These are phyloP conservation scores for Acanthurus lineatus DNA, from an alignment of 2,797 vertebrate species.

Conservation along the genomic window DNA sequence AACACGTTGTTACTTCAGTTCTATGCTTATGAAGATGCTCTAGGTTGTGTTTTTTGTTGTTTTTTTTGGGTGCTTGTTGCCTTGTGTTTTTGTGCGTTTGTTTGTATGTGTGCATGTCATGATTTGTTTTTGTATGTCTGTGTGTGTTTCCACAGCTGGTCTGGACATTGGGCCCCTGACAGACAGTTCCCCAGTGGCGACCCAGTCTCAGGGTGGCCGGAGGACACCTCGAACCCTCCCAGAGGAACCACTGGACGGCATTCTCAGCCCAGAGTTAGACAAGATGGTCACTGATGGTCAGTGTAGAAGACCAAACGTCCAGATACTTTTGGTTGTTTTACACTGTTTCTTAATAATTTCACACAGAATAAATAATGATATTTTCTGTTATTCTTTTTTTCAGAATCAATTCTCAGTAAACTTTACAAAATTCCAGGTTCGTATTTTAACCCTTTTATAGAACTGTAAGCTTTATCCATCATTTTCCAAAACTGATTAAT, in stretches of 20 bases:
- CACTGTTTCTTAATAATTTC: not conserved
- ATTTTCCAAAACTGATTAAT: not conserved
- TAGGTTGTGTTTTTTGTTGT: conserved; percentile 39
- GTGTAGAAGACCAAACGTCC: conserved; percentile 50
- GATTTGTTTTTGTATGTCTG: conserved; percentile 62
- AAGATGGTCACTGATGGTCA: conserved; percentile 99
- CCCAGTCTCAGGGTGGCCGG: conserved; percentile 85
- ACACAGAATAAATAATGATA: conserved; percentile 18
- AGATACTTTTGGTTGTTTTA: not conserved
- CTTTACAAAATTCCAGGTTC: conserved; percentile 99
- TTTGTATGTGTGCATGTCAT: conserved; percentile 27
- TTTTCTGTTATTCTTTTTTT: conserved; percentile 43
- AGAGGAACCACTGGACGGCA: conserved; percentile 95
- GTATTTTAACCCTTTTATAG: conserved; percentile 48
- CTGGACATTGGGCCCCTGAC: conserved; percentile 90
- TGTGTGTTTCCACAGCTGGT: conserved; percentile 88
- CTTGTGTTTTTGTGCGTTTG: conserved; percentile 15
- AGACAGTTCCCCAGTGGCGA: conserved; percentile 87
- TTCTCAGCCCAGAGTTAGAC: conserved; percentile 98
- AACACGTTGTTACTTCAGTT: conserved; percentile 53
- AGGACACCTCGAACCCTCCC: conserved; percentile 88
- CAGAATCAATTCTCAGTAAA: conserved; percentile 99
- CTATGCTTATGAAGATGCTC: conserved; percentile 49
- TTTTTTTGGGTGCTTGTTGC: conserved; percentile 28
- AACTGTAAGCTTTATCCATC: not conserved